Percentiles rank a stretch among this genome's conserved stretches.
Conservation (phyloP, 2,888 invertebrate species). For the Leucoma salicis region DNA sequence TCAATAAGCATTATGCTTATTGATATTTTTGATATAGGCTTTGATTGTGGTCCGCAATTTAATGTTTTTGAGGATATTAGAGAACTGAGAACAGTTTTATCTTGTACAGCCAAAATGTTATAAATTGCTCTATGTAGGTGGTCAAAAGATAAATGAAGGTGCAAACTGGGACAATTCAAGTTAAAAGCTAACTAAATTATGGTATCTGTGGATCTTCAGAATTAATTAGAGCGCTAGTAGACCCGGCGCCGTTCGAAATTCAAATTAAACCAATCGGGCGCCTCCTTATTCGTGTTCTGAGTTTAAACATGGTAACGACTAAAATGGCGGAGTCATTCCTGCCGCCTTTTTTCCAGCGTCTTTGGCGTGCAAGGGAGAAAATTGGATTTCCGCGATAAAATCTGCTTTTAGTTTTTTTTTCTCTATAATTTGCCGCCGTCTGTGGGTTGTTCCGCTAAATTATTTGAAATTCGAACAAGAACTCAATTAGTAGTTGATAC, state of each 20-base stretch:
- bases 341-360: constrained; percentile 80
- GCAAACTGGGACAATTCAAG: constrained; percentile 66
- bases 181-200: constrained; percentile 78
- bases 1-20: no score
- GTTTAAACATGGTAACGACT: constrained; percentile 78
- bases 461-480: constrained; percentile 65
- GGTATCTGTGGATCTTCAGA: constrained; percentile 78
- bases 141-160: constrained; percentile 71
- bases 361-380: constrained; percentile 81
- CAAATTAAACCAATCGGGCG: constrained; percentile 82
- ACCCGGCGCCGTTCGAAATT: constrained; percentile 75
- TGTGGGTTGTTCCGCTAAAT: constrained; percentile 60
- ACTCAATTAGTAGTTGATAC: constrained; percentile 67
- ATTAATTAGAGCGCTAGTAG: constrained; percentile 74
- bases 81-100: no score
- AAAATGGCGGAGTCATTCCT: constrained; percentile 80
- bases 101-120: no score
- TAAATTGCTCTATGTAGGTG: constrained; percentile 50
- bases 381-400: constrained; percentile 82
- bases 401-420: constrained; percentile 75
- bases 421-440: constrained; percentile 69
- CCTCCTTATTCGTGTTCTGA: constrained; percentile 80
- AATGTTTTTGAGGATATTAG: no score
- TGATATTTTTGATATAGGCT: no score
- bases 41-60: no score